These are phyloP conservation scores for Ceratina japonica DNA, from an alignment of 1,140 invertebrate species.

Conservation along the genomic window DNA sequence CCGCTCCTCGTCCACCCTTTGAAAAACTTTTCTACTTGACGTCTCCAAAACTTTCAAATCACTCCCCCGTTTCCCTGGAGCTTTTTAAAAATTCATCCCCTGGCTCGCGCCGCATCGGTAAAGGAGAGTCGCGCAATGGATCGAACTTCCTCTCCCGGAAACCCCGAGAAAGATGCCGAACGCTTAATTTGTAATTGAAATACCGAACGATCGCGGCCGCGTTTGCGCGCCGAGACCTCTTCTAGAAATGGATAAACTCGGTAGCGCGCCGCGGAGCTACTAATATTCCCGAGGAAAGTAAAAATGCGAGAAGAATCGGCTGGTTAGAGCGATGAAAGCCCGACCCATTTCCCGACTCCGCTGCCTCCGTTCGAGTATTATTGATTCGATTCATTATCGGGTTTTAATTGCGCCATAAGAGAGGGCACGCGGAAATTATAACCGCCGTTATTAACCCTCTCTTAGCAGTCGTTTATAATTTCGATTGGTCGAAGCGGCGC, in stretches of 20 bases:
- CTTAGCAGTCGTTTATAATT: slow-evolving; percentile 41
- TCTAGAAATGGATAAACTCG: slow-evolving; percentile 31
- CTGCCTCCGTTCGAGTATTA: slow-evolving; percentile 7
- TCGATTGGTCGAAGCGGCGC: background rate
- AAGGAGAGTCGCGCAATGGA: slow-evolving; percentile 30
- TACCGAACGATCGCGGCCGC: slow-evolving; percentile 40
- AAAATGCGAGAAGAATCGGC: background rate
- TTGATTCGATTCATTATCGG: slow-evolving; percentile 43
- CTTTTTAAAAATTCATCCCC: slow-evolving; percentile 67
- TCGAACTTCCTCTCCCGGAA: background rate
- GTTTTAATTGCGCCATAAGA: slow-evolving; percentile 42
- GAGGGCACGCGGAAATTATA: slow-evolving; percentile 22
- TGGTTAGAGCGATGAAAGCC: background rate
- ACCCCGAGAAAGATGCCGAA: slow-evolving; percentile 10
- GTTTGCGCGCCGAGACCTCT: slow-evolving; percentile 1
- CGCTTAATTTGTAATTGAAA: slow-evolving; percentile 67
- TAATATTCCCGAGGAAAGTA: slow-evolving; percentile 39
- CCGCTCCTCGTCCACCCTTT: slow-evolving; percentile 40
- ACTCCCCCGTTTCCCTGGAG: slow-evolving; percentile 54
- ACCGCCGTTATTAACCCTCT: slow-evolving; percentile 39
- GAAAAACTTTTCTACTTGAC: slow-evolving; percentile 65
- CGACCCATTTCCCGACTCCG: background rate
- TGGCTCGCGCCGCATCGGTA: background rate
- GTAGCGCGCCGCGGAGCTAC: slow-evolving; percentile 42
- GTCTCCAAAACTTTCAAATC: slow-evolving; percentile 65